Percentiles rank a stretch among this genome's conserved stretches.
Conservation (phyloP, 2,113 vertebrate species). For the Hippocampus barbouri region DNA sequence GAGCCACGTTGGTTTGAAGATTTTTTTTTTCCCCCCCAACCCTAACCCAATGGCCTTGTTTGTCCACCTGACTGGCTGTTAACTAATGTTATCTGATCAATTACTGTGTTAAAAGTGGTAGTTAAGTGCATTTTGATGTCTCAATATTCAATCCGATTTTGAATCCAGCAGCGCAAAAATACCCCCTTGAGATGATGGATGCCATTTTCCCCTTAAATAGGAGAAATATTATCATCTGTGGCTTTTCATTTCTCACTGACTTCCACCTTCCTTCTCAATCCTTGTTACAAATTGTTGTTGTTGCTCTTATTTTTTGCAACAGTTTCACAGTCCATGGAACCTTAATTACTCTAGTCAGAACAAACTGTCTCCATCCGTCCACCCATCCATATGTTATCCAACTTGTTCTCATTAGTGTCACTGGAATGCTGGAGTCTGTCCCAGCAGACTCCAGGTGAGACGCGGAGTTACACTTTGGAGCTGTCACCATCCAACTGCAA, state of each 20-base stretch:
- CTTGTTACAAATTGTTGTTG: background rate
- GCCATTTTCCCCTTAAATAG: conserved; percentile 8
- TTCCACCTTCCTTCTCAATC: background rate
- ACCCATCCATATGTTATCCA: background rate
- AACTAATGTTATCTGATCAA: conserved; percentile 47
- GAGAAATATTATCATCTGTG: conserved; percentile 24
- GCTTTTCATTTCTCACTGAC: conserved; percentile 18
- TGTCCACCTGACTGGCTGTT: conserved; percentile 39
- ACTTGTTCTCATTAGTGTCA: background rate
- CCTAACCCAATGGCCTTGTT: conserved; percentile 30
- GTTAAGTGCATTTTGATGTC: background rate
- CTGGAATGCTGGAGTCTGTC: background rate
- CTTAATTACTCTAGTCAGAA: background rate
- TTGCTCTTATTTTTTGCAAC: background rate
- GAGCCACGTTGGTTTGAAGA: conserved; percentile 21
- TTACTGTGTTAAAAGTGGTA: background rate
- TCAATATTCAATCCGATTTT: background rate
- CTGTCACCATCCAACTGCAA: background rate
- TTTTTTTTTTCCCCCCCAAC: conserved; percentile 15
- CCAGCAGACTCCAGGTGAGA: background rate
- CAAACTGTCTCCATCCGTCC: background rate
- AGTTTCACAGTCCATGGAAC: background rate
- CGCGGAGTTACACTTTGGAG: background rate
- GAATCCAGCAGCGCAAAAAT: conserved; percentile 14
- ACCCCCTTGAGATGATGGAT: conserved; percentile 7